Conservation (phyloP, 2,888 invertebrate genomes). For the Lasioglossum marginatum region DNA sequence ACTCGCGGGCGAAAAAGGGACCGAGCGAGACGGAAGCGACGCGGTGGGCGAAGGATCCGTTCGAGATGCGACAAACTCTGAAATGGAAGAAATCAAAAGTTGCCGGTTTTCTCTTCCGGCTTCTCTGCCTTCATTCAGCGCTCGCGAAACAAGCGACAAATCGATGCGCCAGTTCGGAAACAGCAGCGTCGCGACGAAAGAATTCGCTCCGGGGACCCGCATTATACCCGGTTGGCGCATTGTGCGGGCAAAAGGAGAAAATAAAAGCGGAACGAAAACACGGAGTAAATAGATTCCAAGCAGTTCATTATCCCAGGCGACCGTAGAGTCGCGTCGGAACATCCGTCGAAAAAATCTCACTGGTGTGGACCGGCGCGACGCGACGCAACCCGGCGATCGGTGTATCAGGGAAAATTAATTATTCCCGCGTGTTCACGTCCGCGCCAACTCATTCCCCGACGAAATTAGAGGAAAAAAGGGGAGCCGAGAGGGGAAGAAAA, state of each 20-base stretch:
- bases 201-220: constrained; percentile 3
- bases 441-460: not conserved
- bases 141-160: constrained; percentile 25
- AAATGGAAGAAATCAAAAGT: constrained; percentile 58
- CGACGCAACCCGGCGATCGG: not conserved
- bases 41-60: constrained; percentile 13
- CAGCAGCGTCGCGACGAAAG: constrained; percentile 24
- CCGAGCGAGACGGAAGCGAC: constrained; percentile 4
- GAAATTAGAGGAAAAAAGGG: not conserved
- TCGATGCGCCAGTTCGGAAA: constrained; percentile 30
- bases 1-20: constrained; percentile 36
- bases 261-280: not conserved
- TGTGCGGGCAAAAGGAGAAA: not conserved
- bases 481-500: not conserved
- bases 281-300: not conserved
- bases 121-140: not conserved
- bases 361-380: not conserved
- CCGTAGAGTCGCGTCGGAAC: not conserved
- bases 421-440: not conserved
- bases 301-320: not conserved
- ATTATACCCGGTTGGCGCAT: not conserved
- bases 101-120: not conserved
- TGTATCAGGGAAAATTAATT: not conserved
- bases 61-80: constrained; percentile 16
- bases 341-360: not conserved